Evolutionary conservation across 2,113 vertebrate genomes (phyloP), one percentile per base, ranked within the genome.

Genomic region (Petromus typicus): DNA sequence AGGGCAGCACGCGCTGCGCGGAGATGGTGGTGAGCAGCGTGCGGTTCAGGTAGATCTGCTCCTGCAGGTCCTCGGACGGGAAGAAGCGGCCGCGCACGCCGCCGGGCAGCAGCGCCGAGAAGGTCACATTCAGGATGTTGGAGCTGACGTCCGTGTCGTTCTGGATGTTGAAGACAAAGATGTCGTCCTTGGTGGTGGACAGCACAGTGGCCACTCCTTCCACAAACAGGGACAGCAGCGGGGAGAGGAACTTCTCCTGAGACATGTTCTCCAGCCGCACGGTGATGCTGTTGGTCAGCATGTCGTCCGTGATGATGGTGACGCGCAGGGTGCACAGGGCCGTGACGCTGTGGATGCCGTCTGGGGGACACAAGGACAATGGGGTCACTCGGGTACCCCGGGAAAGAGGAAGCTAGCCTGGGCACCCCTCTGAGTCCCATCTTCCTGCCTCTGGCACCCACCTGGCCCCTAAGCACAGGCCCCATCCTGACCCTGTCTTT

Each of bases 241-340:
- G 99, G 2, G 99, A 99, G 20, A 99, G 99, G 97, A 99, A 99
- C 95, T 98, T 98, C 98, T 99, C 99, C 99, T 99, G 99, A 1
- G 99, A 99, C 99, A 99, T 99, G 98, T 99, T 99, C 98, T 99
- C 99, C 98, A 99, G 98, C 0, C 99, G 99, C 63, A 99, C 99
- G 0, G 99, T 99, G 98, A 99, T 99, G 98, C 99, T 99, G 98
- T 99, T 99, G 95, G 99, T 99, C 91, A 99, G 97, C 99, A 99
- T 99, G 98, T 99, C 99, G 0, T 99, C 99, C 0, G 99, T 99
- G 98, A 99, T 99, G 98, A 99, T 99, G 97, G 99, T 99, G 93
- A 99, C 99, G 0, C 99, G 99, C 95, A 99, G 98, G 1, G 99
- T 99, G 97, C 99, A 99, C 54, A 98, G 96, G 0, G 99, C 99